These are phyloP conservation scores for Mirounga angustirostris DNA, from an alignment of 2,113 vertebrate species.

Conservation along the genomic window DNA sequence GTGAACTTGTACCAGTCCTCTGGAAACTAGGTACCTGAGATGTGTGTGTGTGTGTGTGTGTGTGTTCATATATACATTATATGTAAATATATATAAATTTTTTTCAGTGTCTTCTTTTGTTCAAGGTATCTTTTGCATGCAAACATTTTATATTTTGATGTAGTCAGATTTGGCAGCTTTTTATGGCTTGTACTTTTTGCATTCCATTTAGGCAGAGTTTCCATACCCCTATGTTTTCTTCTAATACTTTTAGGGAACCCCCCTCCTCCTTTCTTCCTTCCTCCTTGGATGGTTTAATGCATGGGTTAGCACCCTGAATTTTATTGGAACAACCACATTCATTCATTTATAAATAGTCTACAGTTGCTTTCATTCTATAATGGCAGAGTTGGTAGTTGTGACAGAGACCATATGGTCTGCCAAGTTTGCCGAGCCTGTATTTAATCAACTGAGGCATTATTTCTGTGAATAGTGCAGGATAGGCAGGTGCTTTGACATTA, in stretches of 20 bases:
- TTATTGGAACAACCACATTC: neutral
- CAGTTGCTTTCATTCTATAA: neutral
- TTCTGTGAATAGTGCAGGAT: neutral
- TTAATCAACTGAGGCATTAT: neutral
- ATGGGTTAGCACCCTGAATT: neutral
- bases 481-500: neutral
- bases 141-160: neutral
- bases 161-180: slow-evolving; percentile 28
- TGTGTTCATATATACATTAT: neutral
- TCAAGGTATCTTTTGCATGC: neutral
- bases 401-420: neutral
- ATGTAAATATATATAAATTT: neutral
- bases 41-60: neutral
- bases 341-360: neutral
- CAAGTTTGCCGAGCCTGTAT: neutral
- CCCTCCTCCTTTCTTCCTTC: neutral
- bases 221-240: neutral
- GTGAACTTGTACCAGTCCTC: neutral
- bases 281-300: neutral
- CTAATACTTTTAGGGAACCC: neutral
- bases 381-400: neutral
- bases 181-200: neutral
- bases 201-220: neutral
- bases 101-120: neutral
- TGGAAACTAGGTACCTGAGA: neutral